phyloP scores from a whole-genome alignment of 30 jellyfish, hydroid and myxozoan species.

The Hydractinia symbiolongicarpus region DNA sequence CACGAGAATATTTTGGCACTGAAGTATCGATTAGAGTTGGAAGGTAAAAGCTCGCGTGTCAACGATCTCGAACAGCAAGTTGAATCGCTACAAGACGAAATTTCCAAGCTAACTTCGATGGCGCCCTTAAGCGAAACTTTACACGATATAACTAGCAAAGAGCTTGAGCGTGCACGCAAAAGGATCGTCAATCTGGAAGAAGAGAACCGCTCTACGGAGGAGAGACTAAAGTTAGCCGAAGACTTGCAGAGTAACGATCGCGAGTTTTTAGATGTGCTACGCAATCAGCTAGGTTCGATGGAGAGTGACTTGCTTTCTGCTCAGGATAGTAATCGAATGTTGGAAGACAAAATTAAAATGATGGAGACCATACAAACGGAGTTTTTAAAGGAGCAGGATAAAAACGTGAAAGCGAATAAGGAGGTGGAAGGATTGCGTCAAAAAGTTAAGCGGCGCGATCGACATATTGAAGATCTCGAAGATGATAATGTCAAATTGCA shows the following conservation, averaged over 20 bases:
- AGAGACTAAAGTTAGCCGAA: slow-evolving; percentile 70
- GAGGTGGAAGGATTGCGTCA: slow-evolving; percentile 66
- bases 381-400: slow-evolving; percentile 56
- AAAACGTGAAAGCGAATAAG: slow-evolving; percentile 34
- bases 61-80: slow-evolving; percentile 71
- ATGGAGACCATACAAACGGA: slow-evolving; percentile 34
- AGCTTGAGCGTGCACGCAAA: slow-evolving; percentile 51
- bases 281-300: slow-evolving; percentile 52
- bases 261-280: slow-evolving; percentile 63
- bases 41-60: slow-evolving; percentile 60
- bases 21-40: slow-evolving; percentile 68
- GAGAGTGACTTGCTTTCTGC: slow-evolving; percentile 54
- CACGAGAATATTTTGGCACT: slow-evolving; percentile 77
- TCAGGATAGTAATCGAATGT: slow-evolving; percentile 46
- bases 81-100: slow-evolving; percentile 38
- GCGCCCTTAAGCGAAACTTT: slow-evolving; percentile 38
- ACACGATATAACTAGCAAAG: slow-evolving; percentile 44
- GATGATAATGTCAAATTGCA: slow-evolving; percentile 86
- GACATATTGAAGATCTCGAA: slow-evolving; percentile 82
- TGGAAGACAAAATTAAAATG: slow-evolving; percentile 50
- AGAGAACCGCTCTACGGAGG: slow-evolving; percentile 72
- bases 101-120: slow-evolving; percentile 35
- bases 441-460: slow-evolving; percentile 70
- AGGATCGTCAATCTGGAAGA: slow-evolving; percentile 56
- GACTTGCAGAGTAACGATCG: slow-evolving; percentile 81